Percentiles rank a stretch among this genome's conserved stretches.
These are phyloP conservation scores for Molorchus minor DNA, from an alignment of 2,888 invertebrate species.

Conservation along the genomic window DNA sequence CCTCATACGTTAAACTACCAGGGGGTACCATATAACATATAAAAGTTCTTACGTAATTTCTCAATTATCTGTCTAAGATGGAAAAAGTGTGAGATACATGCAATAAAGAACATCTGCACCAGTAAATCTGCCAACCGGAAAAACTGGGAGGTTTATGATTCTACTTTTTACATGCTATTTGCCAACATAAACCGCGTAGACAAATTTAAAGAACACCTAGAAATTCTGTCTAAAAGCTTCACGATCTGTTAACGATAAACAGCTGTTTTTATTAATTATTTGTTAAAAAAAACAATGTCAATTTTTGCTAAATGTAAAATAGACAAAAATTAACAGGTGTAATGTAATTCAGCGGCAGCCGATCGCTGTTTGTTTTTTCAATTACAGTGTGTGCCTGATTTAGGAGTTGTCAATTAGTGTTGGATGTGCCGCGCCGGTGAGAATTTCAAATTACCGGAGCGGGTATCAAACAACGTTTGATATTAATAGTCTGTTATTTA, in stretches of 20 bases:
- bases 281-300: too few species aligned
- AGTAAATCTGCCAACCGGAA: conserved; percentile 43
- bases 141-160: conserved; percentile 37
- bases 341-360: too few species aligned
- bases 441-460: neutral
- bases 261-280: too few species aligned
- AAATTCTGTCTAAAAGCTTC: too few species aligned
- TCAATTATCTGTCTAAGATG: conserved; percentile 50
- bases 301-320: too few species aligned
- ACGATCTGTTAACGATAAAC: too few species aligned
- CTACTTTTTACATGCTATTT: too few species aligned
- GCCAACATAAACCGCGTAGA: too few species aligned
- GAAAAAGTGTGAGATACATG: conserved; percentile 46
- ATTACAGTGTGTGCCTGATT: too few species aligned
- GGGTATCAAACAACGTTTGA: neutral
- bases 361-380: too few species aligned
- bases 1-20: conserved; percentile 41
- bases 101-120: conserved; percentile 51
- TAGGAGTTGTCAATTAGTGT: conserved; percentile 2
- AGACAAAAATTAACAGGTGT: too few species aligned
- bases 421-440: conserved; percentile 5
- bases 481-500: conserved; percentile 27
- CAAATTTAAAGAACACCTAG: too few species aligned
- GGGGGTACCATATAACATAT: conserved; percentile 42
- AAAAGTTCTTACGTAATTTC: conserved; percentile 51